Conservation (phyloP, 2,888 invertebrate species). For the Melanophora roralis region DNA sequence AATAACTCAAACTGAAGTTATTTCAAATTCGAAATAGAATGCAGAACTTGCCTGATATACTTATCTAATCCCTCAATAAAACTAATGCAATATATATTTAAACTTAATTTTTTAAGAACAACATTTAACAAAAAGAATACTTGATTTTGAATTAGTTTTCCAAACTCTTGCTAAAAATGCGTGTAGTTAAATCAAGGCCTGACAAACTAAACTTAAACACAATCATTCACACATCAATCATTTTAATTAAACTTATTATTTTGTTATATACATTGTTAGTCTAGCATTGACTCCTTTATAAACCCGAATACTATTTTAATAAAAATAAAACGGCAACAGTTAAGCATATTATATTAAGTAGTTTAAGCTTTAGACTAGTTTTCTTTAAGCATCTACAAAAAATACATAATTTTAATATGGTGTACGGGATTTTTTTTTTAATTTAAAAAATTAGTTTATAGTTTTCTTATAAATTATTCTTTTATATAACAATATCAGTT, state of each 20-base stretch:
- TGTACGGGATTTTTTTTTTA: constrained; percentile 59
- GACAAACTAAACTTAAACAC: neutral
- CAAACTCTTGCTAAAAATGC: constrained; percentile 5
- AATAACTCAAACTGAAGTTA: too few species aligned
- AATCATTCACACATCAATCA: neutral
- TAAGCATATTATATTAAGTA: constrained; percentile 42
- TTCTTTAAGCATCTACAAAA: neutral
- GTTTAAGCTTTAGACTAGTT: neutral
- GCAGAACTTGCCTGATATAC: too few species aligned
- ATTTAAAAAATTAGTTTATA: constrained; percentile 47
- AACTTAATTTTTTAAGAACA: neutral
- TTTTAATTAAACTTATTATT: constrained; percentile 7
- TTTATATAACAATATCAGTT: constrained; percentile 18
- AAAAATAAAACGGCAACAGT: constrained; percentile 23
- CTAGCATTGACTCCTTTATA: too few species aligned
- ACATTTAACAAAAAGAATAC: neutral
- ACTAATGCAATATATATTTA: constrained; percentile 38
- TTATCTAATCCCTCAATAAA: too few species aligned
- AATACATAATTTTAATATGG: constrained; percentile 52
- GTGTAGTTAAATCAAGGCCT: constrained; percentile 7
- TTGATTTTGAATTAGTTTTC: constrained; percentile 13
- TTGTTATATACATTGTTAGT: too few species aligned
- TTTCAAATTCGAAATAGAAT: too few species aligned
- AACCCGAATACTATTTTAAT: neutral
- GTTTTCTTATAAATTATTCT: constrained; percentile 40